phyloP scores from a whole-genome alignment of 2,113 vertebrate genomes.

The Ammodytes dubius region DNA sequence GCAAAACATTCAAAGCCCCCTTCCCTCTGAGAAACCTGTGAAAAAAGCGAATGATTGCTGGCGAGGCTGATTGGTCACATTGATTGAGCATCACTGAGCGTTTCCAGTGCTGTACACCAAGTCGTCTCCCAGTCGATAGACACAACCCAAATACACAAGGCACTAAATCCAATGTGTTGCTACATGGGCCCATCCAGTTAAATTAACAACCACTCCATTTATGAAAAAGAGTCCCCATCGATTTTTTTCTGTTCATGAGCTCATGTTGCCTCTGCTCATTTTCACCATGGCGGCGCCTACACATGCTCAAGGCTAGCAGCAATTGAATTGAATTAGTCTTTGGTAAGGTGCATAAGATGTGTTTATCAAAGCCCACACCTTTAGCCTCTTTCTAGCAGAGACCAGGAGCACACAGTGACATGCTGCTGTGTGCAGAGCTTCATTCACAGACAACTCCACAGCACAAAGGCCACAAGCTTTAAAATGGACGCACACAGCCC shows the following conservation, averaged over 20 bases:
- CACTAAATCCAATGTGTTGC: conserved; percentile 83
- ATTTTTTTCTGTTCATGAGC: conserved; percentile 79
- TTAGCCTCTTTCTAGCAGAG: conserved; percentile 54
- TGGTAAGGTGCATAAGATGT: conserved; percentile 69
- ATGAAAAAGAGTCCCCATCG: conserved; percentile 85
- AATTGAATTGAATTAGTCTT: conserved; percentile 76
- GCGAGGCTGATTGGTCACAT: conserved; percentile 77
- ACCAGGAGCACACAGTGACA: conserved; percentile 55
- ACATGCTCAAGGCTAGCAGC: conserved; percentile 60
- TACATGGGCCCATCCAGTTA: conserved; percentile 82
- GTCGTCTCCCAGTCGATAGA: conserved; percentile 81
- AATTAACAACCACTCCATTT: conserved; percentile 86
- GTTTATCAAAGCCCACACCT: conserved; percentile 60
- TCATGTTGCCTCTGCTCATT: conserved; percentile 77
- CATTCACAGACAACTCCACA: conserved; percentile 52
- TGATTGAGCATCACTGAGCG: conserved; percentile 80
- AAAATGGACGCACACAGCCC: conserved; percentile 62
- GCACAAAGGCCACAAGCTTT: conserved; percentile 59
- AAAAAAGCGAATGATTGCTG: conserved; percentile 70
- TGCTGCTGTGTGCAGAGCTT: conserved; percentile 52
- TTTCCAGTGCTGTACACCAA: conserved; percentile 82
- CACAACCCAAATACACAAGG: conserved; percentile 80
- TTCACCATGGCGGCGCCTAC: conserved; percentile 72
- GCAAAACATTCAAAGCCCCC: conserved; percentile 40
- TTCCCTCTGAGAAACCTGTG: conserved; percentile 50